Conservation (phyloP, 2,113 vertebrate species). For the Gasterosteus aculeatus region DNA sequence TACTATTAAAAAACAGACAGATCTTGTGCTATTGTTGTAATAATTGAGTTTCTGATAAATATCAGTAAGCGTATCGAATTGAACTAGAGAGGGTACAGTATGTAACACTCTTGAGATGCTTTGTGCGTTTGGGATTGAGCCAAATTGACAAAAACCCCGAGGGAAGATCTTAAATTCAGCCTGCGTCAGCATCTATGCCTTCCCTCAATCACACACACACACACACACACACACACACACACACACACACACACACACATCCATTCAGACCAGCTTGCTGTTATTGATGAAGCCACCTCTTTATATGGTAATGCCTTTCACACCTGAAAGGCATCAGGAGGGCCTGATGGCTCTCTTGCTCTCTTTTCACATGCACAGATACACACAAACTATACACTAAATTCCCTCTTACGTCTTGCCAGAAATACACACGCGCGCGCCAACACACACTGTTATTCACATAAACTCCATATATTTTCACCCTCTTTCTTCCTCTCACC, state of each 20-base stretch:
- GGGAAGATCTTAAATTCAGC: slow-evolving; percentile 66
- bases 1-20: neutral
- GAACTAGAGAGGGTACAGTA: neutral
- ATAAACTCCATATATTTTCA: slow-evolving; percentile 52
- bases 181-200: slow-evolving; percentile 72
- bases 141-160: slow-evolving; percentile 44
- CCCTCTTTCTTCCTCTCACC: slow-evolving; percentile 42
- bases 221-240: slow-evolving; percentile 24
- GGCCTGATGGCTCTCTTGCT: slow-evolving; percentile 57
- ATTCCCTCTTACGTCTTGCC: slow-evolving; percentile 7
- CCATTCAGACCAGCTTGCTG: slow-evolving; percentile 66
- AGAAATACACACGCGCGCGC: slow-evolving; percentile 26
- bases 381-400: slow-evolving; percentile 17
- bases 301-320: slow-evolving; percentile 83
- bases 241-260: slow-evolving; percentile 46
- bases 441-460: slow-evolving; percentile 40
- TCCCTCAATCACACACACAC: slow-evolving; percentile 28
- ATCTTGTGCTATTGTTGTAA: neutral
- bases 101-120: slow-evolving; percentile 3
- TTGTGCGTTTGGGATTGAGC: neutral
- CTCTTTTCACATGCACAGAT: neutral
- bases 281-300: slow-evolving; percentile 78
- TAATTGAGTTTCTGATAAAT: neutral
- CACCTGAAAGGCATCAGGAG: slow-evolving; percentile 77
- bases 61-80: neutral